Base-by-base conservation (phyloP, 2,797 vertebrate genomes). In the Astyanax mexicanus region DNA sequence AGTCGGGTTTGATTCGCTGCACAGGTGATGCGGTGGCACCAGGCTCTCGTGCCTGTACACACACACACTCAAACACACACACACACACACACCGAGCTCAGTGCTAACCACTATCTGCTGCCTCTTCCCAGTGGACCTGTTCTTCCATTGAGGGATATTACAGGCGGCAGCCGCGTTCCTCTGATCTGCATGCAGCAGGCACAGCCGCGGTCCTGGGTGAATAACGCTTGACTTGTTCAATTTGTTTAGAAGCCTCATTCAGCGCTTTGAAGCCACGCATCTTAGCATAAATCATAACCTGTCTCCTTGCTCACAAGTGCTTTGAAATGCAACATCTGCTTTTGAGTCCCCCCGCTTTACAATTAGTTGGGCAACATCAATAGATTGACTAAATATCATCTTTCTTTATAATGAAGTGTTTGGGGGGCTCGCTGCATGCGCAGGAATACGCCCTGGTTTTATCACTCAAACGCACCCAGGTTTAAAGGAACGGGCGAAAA, bases 201-300 rank as follows among this genome's bases (percentile, higher is more conserved):
- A 90, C 90, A 88, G 80, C 86, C 82, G 80, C 81, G 89, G 91
- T 93, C 93, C 94, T 94, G 87, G 83, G 92, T 93, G 94, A 93
- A 93, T 95, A 93, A 91, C 88, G 89, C 89, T 93, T 95, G 94
- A 95, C 94, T 94, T 95, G 93, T 95, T 95, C 94, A 95, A 96
- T 96, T 96, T 95, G 95, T 95, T 95, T 90, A 90, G 89, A 93
- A 91, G 91, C 88, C 85, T 86, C 92, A 89, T 90, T 93, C 85
- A 74, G 84, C 17, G 89, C 95, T 96, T 96, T 95, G 95, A 96
- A 94, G 94, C 91, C 91, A 91, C 87, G 86, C 93, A 90, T 93
- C 92, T 95, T 94, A 94, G 94, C 94, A 96, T 96, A 95, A 93
- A 94, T 94, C 93, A 95, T 94, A 94, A 93, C 92, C 92, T 92